These are phyloP conservation scores for Helicolenus hilgendorfi DNA, from an alignment of 2,797 vertebrate genomes.

Conservation along the genomic window DNA sequence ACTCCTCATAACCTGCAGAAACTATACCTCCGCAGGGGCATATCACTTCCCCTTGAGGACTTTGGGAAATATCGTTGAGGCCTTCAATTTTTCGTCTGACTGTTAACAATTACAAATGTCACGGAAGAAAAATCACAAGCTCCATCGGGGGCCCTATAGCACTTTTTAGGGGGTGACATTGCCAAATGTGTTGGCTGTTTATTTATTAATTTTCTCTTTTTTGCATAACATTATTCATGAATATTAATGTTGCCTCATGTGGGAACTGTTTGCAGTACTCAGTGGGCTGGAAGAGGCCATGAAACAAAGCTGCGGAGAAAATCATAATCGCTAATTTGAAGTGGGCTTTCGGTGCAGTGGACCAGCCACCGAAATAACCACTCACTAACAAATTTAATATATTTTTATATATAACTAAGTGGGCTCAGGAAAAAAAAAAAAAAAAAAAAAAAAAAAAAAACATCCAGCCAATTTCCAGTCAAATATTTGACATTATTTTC, in stretches of 20 bases:
- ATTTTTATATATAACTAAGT: not conserved
- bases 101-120: constrained; percentile 92
- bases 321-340: constrained; percentile 45
- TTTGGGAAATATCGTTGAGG: constrained; percentile 87
- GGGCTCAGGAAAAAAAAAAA: not conserved
- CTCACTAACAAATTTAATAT: not conserved
- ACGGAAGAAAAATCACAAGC: constrained; percentile 89
- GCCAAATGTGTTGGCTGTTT: constrained; percentile 75
- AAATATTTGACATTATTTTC: constrained; percentile 38
- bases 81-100: constrained; percentile 83
- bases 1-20: constrained; percentile 68
- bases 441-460: not conserved
- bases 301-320: constrained; percentile 52
- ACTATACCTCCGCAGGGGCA: constrained; percentile 86
- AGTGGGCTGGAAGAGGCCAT: constrained; percentile 54
- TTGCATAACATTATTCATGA: constrained; percentile 74
- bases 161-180: constrained; percentile 73
- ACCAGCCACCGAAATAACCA: constrained; percentile 35
- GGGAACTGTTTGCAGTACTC: constrained; percentile 69
- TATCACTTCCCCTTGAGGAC: constrained; percentile 85
- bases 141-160: constrained; percentile 71
- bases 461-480: not conserved
- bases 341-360: constrained; percentile 23
- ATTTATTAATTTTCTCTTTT: constrained; percentile 65
- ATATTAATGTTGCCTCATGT: constrained; percentile 78